These are phyloP conservation scores for Girardinichthys multiradiatus DNA, from an alignment of 2,113 vertebrate species.

Conservation along the genomic window DNA sequence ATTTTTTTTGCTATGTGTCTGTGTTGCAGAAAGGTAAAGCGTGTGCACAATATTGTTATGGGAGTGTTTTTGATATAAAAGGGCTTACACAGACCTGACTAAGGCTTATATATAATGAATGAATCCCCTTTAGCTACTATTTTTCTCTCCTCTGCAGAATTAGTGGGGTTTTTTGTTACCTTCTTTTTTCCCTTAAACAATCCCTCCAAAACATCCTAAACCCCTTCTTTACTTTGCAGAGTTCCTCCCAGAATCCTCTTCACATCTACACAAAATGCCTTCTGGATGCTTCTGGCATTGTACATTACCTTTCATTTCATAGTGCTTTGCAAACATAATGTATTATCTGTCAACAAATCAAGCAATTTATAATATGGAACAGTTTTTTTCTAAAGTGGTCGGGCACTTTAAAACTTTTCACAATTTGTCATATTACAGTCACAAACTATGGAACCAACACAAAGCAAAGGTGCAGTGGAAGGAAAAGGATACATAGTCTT, in stretches of 20 bases:
- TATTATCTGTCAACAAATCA: conserved; percentile 28
- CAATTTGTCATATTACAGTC: neutral
- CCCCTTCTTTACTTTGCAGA: conserved; percentile 13
- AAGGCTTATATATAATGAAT: conserved; percentile 76
- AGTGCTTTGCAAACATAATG: conserved; percentile 44
- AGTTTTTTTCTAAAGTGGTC: neutral
- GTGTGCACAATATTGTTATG: conserved; percentile 37
- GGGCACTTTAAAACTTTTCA: neutral
- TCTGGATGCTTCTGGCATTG: conserved; percentile 29
- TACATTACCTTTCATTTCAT: conserved; percentile 22
- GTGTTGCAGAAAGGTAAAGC: conserved; percentile 30
- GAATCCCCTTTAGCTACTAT: conserved; percentile 60
- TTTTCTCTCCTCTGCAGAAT: conserved; percentile 69
- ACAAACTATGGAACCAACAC: too few relatives aligned
- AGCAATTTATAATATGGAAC: conserved; percentile 35
- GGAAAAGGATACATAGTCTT: neutral
- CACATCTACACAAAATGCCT: conserved; percentile 23
- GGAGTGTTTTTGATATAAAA: conserved; percentile 62
- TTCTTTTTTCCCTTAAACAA: conserved; percentile 22
- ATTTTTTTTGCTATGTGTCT: conserved; percentile 30
- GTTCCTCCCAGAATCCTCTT: conserved; percentile 26
- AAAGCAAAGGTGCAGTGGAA: neutral
- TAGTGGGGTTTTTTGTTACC: conserved; percentile 58
- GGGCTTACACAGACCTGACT: conserved; percentile 68
- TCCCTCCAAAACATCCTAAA: conserved; percentile 27